Conservation (phyloP, 1,140 invertebrate species). For the Camponotus pennsylvanicus region DNA sequence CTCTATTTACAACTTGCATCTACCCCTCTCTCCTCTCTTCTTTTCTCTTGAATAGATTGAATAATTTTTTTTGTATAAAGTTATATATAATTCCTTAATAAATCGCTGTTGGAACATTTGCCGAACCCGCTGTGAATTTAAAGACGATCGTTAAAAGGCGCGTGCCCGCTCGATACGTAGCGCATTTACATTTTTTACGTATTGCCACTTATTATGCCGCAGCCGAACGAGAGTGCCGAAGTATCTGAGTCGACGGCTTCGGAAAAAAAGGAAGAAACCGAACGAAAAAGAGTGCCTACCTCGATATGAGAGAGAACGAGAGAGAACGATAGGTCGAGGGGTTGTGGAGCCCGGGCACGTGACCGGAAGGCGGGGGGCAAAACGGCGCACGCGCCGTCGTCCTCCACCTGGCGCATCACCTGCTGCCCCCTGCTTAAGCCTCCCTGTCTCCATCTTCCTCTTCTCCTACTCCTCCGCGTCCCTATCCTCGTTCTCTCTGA, state of each 20-base stretch:
- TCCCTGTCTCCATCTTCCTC: constrained; percentile 74
- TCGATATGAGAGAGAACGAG: constrained; percentile 56
- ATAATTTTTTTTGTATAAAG: background rate
- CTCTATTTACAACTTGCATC: background rate
- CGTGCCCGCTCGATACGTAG: constrained; percentile 34
- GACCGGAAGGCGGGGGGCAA: constrained; percentile 83
- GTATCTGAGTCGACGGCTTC: constrained; percentile 64
- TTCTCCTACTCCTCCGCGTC: constrained; percentile 65
- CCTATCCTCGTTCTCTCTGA: constrained; percentile 37
- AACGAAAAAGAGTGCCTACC: constrained; percentile 55
- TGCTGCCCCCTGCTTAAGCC: constrained; percentile 84
- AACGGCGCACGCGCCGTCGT: constrained; percentile 84
- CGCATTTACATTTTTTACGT: constrained; percentile 52
- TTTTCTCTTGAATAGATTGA: background rate
- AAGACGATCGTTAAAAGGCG: constrained; percentile 23
- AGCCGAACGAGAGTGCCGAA: constrained; percentile 67
- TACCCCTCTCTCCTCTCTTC: background rate
- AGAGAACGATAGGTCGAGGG: constrained; percentile 66
- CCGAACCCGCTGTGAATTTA: background rate
- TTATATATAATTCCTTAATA: background rate
- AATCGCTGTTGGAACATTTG: background rate
- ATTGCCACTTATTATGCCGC: constrained; percentile 52
- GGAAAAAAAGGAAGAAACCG: constrained; percentile 54
- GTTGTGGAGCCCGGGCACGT: constrained; percentile 80
- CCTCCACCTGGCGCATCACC: constrained; percentile 86